Evolutionary conservation across 2,888 invertebrate genomes (phyloP).

Genomic region (Trichacis sp.): DNA sequence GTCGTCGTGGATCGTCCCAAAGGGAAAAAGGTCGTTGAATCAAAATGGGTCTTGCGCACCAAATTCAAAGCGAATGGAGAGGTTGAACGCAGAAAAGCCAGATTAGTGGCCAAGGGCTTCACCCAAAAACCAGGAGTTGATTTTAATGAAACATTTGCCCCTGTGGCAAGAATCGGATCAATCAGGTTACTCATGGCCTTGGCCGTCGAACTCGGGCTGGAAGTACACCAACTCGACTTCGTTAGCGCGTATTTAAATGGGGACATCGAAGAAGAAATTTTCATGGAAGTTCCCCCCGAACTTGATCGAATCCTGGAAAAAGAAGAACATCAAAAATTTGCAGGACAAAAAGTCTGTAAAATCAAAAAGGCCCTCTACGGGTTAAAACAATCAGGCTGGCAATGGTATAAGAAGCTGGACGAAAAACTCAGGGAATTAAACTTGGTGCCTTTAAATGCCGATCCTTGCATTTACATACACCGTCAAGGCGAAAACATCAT

Average conservation of each 20-base stretch:
- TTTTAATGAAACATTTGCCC: too few relatives aligned
- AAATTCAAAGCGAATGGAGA: constrained; percentile 9
- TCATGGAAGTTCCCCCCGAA: constrained; percentile 16
- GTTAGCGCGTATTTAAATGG: too few relatives aligned
- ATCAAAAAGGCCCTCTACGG: constrained; percentile 46
- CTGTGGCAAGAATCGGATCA: too few relatives aligned
- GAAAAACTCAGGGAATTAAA: constrained; percentile 45
- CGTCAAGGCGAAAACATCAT: constrained; percentile 30
- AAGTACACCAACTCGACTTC: too few relatives aligned
- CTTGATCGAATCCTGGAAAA: neutral
- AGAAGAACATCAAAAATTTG: neutral
- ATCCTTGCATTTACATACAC: constrained; percentile 43
- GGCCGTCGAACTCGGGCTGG: constrained; percentile 11
- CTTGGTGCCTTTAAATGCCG: constrained; percentile 27
- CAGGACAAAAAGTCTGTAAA: constrained; percentile 36
- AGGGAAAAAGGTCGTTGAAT: constrained; percentile 10
- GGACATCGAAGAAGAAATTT: constrained; percentile 9
- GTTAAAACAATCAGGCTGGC: constrained; percentile 41
- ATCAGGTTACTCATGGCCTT: constrained; percentile 6
- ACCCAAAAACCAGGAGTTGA: constrained; percentile 14
- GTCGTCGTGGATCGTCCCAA: constrained; percentile 17
- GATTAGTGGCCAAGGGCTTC: constrained; percentile 17
- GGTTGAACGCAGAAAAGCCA: constrained; percentile 13
- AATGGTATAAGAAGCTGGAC: too few relatives aligned
- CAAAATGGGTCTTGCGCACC: constrained; percentile 12